Base-by-base conservation (phyloP, 2,888 invertebrate species). In the Neuroscelio doddi region DNA sequence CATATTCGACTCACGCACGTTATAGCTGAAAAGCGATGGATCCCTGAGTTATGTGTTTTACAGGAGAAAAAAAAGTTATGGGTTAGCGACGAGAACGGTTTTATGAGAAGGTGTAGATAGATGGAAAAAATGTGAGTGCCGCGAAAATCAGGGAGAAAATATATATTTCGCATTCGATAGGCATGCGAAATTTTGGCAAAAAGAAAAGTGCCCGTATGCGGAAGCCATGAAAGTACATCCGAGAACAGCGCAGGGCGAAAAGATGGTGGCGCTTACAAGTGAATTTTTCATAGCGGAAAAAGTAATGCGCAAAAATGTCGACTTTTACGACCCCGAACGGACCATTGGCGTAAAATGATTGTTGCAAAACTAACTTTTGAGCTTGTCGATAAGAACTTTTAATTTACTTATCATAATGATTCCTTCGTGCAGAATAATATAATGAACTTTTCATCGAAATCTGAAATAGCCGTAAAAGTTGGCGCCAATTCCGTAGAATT, bases 21-120 rank as follows among this genome's bases (percentile, higher is more conserved):
- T 26, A 26, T 26, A 5, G 26, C 26, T 26, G 26, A 26, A 26
- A 26, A 26, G 5, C 26, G 26, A 26, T 26, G 8, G 26, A 26
- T 26, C 26, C 27, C 29, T 51, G 56, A 63, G 49, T 63, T 62
- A 56, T 56, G 62, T 39, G 44, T 49, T 61, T 61, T 55, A 42
- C 49, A 49, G 26, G 49, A 53, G 61, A 32, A 52, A 53, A 61
- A 4, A 26, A 26, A 26, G 4, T 26, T 26, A 26, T 26, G 26
- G 8, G 26, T 26, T 26, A 26, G 26, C 26, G 26, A 26, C 26
- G 26, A 26, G 26, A 26, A 26, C 26, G 26, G 26, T 26, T 26
- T 26, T 26, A 26, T 8, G 26, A 26, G 26, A 26, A 26, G 26
- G 26, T 26, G 26, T 26, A 26, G 26, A 26, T 26, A 26, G 26